A percentile compares a stretch with the other conserved stretches of the same genome.
These are phyloP conservation scores for rabbit (Oryctolagus cuniculus) DNA, from an alignment of 2,113 vertebrate genomes.

Conservation along the genomic window DNA sequence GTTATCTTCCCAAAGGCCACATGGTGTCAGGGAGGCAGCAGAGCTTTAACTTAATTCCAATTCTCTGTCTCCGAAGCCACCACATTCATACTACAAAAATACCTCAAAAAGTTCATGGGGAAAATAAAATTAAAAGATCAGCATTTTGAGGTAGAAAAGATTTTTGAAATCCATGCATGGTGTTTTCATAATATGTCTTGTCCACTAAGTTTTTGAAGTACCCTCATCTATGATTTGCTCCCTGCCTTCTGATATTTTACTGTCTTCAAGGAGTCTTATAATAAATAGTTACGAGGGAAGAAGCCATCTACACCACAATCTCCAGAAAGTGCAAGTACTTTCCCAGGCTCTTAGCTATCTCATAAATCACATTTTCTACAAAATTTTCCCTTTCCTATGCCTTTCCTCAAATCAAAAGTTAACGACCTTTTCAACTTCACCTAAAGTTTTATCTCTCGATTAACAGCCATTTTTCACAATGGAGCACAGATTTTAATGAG, in stretches of 20 bases:
- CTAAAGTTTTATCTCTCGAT: constrained; percentile 67
- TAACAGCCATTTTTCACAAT: constrained; percentile 60
- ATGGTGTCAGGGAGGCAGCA: background rate
- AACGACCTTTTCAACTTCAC: constrained; percentile 58
- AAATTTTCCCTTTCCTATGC: constrained; percentile 20
- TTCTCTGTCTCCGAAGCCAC: background rate
- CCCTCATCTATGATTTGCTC: background rate
- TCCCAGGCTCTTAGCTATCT: background rate
- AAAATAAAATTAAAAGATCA: too few species aligned
- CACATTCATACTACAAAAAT: background rate
- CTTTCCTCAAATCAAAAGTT: constrained; percentile 57
- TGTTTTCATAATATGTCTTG: too few species aligned
- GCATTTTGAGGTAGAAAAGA: too few species aligned
- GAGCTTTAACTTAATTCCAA: background rate
- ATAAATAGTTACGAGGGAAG: background rate
- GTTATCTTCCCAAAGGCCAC: background rate
- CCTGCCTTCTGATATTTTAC: background rate
- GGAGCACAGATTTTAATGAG: constrained; percentile 46
- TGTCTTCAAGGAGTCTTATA: background rate
- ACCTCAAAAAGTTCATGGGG: too few species aligned
- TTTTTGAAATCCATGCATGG: too few species aligned
- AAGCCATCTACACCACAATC: background rate
- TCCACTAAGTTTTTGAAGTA: too few species aligned
- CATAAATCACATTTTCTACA: constrained; percentile 53
- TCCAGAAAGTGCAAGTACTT: constrained; percentile 26